phyloP scores from a whole-genome alignment of 2,888 invertebrate genomes.

The Nomada flava region DNA sequence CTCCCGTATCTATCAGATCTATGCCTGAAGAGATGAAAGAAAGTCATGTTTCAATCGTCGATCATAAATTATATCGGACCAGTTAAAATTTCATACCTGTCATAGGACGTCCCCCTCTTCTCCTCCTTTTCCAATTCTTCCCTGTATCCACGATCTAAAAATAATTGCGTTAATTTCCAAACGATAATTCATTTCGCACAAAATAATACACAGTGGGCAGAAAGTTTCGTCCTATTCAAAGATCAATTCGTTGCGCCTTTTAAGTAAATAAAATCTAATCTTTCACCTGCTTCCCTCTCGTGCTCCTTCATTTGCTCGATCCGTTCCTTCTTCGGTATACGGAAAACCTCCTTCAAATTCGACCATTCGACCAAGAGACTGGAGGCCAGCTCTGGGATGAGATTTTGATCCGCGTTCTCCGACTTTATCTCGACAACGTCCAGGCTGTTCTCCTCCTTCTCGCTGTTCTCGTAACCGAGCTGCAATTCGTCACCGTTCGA shows the following conservation, averaged over 20 bases:
- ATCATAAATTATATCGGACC: neutral
- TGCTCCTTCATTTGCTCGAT: conserved; percentile 98
- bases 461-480: conserved; percentile 73
- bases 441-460: conserved; percentile 72
- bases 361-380: conserved; percentile 91
- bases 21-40: conserved; percentile 60
- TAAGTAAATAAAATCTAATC: conserved; percentile 5
- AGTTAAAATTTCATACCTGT: conserved; percentile 73
- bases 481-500: conserved; percentile 70
- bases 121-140: conserved; percentile 83
- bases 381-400: conserved; percentile 85
- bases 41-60: neutral
- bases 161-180: conserved; percentile 10
- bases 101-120: conserved; percentile 80
- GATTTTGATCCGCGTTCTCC: conserved; percentile 69
- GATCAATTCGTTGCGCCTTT: neutral
- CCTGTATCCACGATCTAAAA: conserved; percentile 82
- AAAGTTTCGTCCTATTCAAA: neutral
- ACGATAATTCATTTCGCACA: neutral
- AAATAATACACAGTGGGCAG: no score
- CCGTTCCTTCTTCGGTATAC: conserved; percentile 97
- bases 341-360: conserved; percentile 91
- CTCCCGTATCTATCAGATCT: conserved; percentile 76
- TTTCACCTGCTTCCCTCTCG: conserved; percentile 93
- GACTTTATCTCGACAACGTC: conserved; percentile 66